Conservation (phyloP, 2,113 vertebrate genomes). For the Petromus typicus region DNA sequence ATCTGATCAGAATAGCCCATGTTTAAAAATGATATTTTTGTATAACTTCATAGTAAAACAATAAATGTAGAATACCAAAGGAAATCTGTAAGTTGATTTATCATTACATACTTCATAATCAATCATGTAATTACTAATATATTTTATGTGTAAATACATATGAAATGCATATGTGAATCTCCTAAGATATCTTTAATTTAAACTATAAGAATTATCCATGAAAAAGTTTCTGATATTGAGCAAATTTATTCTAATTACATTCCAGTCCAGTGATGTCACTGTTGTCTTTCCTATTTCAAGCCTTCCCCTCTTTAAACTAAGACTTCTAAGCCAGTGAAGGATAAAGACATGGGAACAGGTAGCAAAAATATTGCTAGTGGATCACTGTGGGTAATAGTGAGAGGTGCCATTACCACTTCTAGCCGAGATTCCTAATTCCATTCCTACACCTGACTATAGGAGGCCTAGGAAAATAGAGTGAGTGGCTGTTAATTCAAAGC, state of each 20-base stretch:
- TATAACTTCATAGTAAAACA: background rate
- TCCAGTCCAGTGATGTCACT: too few relatives aligned
- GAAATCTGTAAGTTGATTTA: background rate
- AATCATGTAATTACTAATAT: background rate
- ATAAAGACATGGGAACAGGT: too few relatives aligned
- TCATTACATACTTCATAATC: background rate
- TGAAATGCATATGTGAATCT: background rate
- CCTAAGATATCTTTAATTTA: background rate
- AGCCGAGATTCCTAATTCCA: too few relatives aligned
- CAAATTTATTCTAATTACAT: background rate
- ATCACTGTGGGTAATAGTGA: too few relatives aligned
- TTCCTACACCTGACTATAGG: too few relatives aligned
- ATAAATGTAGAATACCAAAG: background rate
- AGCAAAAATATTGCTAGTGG: too few relatives aligned
- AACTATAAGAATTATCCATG: background rate
- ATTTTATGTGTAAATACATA: background rate
- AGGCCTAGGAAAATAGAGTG: too few relatives aligned
- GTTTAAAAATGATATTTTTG: conserved; percentile 13
- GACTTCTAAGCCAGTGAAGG: too few relatives aligned
- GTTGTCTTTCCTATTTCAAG: too few relatives aligned
- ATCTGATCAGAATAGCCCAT: background rate
- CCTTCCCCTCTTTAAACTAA: too few relatives aligned
- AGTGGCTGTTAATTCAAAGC: too few relatives aligned
- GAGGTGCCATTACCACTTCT: too few relatives aligned
- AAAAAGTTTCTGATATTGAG: background rate